Percentiles rank a stretch among this genome's conserved stretches.
phyloP scores from a whole-genome alignment of 2,888 invertebrate genomes.

The Diplazon laetatorius region DNA sequence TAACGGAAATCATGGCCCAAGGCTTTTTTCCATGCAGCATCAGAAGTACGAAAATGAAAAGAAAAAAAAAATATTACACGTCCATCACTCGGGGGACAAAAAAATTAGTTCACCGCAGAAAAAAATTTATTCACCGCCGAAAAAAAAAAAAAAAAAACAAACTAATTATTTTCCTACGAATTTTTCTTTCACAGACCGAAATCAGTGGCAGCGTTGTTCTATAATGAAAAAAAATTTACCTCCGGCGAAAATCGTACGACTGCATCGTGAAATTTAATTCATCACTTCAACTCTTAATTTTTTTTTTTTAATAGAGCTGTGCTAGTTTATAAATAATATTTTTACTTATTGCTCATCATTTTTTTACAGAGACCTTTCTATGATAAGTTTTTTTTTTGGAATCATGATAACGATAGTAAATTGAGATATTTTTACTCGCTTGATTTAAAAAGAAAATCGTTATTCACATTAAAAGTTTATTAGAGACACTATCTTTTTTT shows the following conservation, averaged over 20 bases:
- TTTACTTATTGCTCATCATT: too few relatives aligned
- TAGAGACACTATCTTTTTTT: not conserved
- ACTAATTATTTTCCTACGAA: slow-evolving; percentile 3
- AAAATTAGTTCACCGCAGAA: not conserved
- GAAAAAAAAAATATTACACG: slow-evolving; percentile 11
- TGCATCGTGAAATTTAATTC: slow-evolving; percentile 2
- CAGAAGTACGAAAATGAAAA: not conserved
- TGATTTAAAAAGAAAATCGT: too few relatives aligned
- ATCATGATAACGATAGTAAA: too few relatives aligned
- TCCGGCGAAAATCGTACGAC: not conserved
- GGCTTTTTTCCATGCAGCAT: not conserved
- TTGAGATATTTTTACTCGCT: too few relatives aligned
- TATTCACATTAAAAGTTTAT: too few relatives aligned
- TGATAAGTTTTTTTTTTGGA: too few relatives aligned
- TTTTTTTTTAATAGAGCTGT: not conserved
- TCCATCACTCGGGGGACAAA: slow-evolving; percentile 25
- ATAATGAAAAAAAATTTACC: slow-evolving; percentile 33
- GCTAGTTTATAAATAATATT: too few relatives aligned
- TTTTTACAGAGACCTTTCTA: too few relatives aligned
- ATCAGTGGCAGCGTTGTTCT: slow-evolving; percentile 4
- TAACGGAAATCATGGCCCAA: slow-evolving; percentile 5
- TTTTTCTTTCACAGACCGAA: slow-evolving; percentile 1
- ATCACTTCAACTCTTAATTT: not conserved
- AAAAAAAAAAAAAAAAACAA: too few relatives aligned
- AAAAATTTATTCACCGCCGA: slow-evolving; percentile 11